Evolutionary conservation across 2,113 vertebrate genomes (phyloP).

Genomic region (Amphilophus citrinellus): DNA sequence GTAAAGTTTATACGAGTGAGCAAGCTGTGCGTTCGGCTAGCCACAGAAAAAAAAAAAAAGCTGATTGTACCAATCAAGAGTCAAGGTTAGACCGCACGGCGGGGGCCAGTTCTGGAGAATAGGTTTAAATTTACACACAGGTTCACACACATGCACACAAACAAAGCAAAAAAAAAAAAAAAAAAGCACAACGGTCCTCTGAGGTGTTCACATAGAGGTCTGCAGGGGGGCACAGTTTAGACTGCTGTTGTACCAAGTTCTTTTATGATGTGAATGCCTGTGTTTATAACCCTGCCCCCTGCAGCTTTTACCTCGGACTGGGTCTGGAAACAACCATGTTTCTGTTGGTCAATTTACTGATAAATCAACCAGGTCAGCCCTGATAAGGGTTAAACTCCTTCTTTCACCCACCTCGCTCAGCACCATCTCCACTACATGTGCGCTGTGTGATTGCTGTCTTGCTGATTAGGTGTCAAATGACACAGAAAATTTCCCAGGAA

Average conservation of each 20-base stretch:
- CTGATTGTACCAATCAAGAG: slow-evolving; percentile 67
- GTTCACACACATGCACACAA: slow-evolving; percentile 29
- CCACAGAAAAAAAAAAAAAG: slow-evolving; percentile 7
- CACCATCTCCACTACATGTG: background rate
- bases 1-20: slow-evolving; percentile 23
- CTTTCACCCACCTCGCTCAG: background rate
- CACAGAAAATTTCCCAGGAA: background rate
- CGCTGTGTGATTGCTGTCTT: slow-evolving; percentile 24
- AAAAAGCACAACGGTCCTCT: background rate
- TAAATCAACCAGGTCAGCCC: slow-evolving; percentile 7
- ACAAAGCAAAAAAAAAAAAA: accelerated
- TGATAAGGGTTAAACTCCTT: slow-evolving; percentile 34
- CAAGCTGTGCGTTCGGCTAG: slow-evolving; percentile 41
- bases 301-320: slow-evolving; percentile 18
- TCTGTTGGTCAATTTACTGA: slow-evolving; percentile 34
- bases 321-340: slow-evolving; percentile 12
- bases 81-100: slow-evolving; percentile 23
- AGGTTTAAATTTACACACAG: slow-evolving; percentile 43
- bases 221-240: background rate
- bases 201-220: slow-evolving; percentile 23
- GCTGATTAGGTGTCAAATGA: slow-evolving; percentile 17
- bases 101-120: slow-evolving; percentile 43
- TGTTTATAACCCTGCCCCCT: slow-evolving; percentile 8
- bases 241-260: slow-evolving; percentile 14
- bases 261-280: slow-evolving; percentile 40